A percentile compares a stretch with the other conserved stretches of the same genome.
phyloP scores from a whole-genome alignment of 2,113 vertebrate species.

The Corythoichthys haematopterus region DNA sequence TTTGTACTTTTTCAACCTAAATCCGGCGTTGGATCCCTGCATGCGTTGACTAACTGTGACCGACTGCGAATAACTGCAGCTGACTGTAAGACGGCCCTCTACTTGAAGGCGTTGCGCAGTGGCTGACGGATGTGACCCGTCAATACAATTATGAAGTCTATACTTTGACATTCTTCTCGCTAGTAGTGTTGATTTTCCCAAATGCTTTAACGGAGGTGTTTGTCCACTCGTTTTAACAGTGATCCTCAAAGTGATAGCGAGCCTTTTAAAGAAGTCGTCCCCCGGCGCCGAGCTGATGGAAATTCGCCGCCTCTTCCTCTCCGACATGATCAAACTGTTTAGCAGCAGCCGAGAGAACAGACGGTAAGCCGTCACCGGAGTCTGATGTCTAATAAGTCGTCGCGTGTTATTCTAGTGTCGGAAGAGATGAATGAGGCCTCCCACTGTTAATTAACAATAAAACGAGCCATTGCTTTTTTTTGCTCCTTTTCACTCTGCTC shows the following conservation, averaged over 20 bases:
- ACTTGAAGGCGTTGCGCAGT: too few species aligned
- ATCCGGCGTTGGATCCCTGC: too few species aligned
- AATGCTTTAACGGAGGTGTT: not conserved
- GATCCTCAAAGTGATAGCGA: conserved; percentile 97
- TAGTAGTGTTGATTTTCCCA: too few species aligned
- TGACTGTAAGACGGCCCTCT: too few species aligned
- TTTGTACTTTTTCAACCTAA: too few species aligned
- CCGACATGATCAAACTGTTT: conserved; percentile 99
- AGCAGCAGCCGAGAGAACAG: conserved; percentile 97
- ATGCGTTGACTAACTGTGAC: too few species aligned
- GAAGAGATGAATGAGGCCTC: not conserved
- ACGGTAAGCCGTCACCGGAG: conserved; percentile 72
- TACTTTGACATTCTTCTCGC: too few species aligned
- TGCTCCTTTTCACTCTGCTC: not conserved
- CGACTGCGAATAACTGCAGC: too few species aligned
- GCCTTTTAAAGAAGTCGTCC: conserved; percentile 85
- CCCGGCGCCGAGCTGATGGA: conserved; percentile 92
- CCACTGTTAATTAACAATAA: conserved; percentile 5
- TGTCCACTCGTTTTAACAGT: conserved; percentile 66
- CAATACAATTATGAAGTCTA: too few species aligned
- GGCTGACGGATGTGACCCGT: too few species aligned
- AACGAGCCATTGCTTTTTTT: conserved; percentile 5
- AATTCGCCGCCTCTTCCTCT: conserved; percentile 92
- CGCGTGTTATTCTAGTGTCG: not conserved
- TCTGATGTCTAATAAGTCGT: not conserved